Evolutionary conservation across 2,113 vertebrate species (phyloP).

Genomic region (Corydoras maculifer): DNA sequence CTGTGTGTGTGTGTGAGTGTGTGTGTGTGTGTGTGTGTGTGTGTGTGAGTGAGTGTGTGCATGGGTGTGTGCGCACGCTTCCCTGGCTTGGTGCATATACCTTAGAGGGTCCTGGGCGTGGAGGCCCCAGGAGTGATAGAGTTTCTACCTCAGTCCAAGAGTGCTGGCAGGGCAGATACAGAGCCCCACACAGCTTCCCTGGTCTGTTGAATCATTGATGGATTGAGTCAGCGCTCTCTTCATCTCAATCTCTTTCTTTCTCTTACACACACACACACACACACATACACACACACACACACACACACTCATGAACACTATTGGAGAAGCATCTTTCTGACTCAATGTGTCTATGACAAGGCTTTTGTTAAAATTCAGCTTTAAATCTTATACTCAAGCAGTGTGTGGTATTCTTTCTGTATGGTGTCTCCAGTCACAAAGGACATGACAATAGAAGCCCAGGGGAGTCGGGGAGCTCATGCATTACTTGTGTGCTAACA

Average conservation of each 20-base stretch:
- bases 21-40: constrained; percentile 12
- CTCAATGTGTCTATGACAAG: constrained; percentile 10
- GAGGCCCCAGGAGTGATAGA: constrained; percentile 43
- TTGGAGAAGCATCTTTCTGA: constrained; percentile 9
- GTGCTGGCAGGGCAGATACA: constrained; percentile 46
- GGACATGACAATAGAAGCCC: constrained; percentile 17
- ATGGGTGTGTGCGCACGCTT: constrained; percentile 9
- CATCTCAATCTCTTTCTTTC: constrained; percentile 18
- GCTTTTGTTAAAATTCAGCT: constrained; percentile 35
- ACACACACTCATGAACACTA: constrained; percentile 14
- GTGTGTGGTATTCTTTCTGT: constrained; percentile 20
- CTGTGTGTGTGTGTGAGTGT: neutral
- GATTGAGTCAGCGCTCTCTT: constrained; percentile 47
- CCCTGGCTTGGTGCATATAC: constrained; percentile 30
- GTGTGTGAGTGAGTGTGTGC: constrained; percentile 13
- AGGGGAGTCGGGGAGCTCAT: constrained; percentile 12
- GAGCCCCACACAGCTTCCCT: constrained; percentile 38
- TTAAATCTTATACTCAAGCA: constrained; percentile 10
- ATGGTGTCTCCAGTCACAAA: constrained; percentile 13
- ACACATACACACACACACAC: constrained; percentile 18
- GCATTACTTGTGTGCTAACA: constrained; percentile 7
- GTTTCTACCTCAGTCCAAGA: constrained; percentile 49
- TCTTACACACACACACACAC: constrained; percentile 11
- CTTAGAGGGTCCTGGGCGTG: constrained; percentile 29
- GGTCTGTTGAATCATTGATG: constrained; percentile 54